Percentiles rank a stretch among this genome's conserved stretches.
Evolutionary conservation across 2,888 invertebrate genomes (phyloP).

Genomic region (Protonemura montana): DNA sequence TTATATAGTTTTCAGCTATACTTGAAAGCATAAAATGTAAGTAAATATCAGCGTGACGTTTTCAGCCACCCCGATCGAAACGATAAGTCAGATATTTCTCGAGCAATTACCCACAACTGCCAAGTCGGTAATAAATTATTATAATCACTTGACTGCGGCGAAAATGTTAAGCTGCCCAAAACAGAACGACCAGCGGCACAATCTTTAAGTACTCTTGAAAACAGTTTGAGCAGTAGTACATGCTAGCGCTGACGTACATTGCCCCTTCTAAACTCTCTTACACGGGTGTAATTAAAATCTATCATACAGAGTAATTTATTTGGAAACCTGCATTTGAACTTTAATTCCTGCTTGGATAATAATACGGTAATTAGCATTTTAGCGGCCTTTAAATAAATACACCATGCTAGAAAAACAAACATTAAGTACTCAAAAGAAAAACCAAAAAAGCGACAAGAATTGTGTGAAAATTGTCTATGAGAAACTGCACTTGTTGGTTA

Average conservation of each 20-base stretch:
- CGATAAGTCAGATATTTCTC: conserved; percentile 2
- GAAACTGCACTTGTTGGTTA: background rate
- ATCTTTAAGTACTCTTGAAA: background rate
- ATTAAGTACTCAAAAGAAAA: background rate
- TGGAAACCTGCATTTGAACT: conserved; percentile 7
- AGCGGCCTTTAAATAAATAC: background rate
- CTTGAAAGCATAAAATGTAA: background rate
- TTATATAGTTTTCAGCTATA: background rate
- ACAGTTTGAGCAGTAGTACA: background rate
- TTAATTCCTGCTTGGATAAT: background rate
- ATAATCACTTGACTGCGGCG: background rate
- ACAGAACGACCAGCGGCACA: background rate
- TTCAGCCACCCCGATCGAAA: background rate
- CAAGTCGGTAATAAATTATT: background rate
- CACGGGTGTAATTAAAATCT: background rate
- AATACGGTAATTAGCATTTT: background rate
- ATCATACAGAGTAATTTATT: background rate
- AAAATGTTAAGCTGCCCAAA: background rate
- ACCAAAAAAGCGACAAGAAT: background rate
- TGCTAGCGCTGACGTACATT: background rate
- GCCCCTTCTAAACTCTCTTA: background rate
- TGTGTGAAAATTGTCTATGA: background rate
- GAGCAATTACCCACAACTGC: background rate
- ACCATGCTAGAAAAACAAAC: background rate
- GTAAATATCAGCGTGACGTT: background rate